phyloP scores from a whole-genome alignment of 2,888 invertebrate species.

The Plutella xylostella region DNA sequence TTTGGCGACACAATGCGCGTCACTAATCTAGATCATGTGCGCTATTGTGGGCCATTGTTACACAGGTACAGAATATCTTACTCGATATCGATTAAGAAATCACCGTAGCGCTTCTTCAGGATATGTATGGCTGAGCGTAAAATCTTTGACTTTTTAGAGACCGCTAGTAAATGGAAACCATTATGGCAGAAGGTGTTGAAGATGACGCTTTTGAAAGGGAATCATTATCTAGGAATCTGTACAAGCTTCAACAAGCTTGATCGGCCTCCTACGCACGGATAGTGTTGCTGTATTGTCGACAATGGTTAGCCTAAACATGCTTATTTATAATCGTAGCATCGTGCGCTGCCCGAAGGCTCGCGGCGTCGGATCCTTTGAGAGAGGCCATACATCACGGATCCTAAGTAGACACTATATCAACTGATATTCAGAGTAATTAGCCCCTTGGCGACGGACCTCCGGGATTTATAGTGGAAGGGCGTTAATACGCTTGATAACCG shows the following conservation, averaged over 20 bases:
- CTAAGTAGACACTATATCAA: slow-evolving; percentile 71
- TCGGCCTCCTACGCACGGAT: not conserved
- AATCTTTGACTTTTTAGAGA: no score
- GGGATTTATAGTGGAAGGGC: slow-evolving; percentile 64
- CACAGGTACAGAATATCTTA: slow-evolving; percentile 33
- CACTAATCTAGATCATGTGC: slow-evolving; percentile 47
- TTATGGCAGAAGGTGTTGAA: not conserved
- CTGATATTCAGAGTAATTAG: slow-evolving; percentile 65
- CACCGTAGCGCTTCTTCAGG: slow-evolving; percentile 4
- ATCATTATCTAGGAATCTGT: not conserved
- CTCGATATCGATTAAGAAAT: slow-evolving; percentile 39
- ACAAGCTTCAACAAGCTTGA: not conserved
- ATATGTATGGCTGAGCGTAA: no score
- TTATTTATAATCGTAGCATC: slow-evolving; percentile 59
- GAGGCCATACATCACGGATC: slow-evolving; percentile 58
- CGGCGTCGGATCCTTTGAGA: slow-evolving; percentile 63
- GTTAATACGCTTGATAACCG: slow-evolving; percentile 64
- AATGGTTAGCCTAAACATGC: slow-evolving; percentile 59
- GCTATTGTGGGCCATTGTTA: slow-evolving; percentile 25
- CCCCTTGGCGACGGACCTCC: slow-evolving; percentile 64
- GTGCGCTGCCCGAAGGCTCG: slow-evolving; percentile 36
- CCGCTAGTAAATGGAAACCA: no score
- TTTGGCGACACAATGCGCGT: slow-evolving; percentile 48
- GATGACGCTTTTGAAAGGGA: no score
- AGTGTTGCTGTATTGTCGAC: slow-evolving; percentile 30